These are phyloP conservation scores for Aphelenchoides besseyi DNA, from an alignment of 1,140 invertebrate genomes.

Conservation along the genomic window DNA sequence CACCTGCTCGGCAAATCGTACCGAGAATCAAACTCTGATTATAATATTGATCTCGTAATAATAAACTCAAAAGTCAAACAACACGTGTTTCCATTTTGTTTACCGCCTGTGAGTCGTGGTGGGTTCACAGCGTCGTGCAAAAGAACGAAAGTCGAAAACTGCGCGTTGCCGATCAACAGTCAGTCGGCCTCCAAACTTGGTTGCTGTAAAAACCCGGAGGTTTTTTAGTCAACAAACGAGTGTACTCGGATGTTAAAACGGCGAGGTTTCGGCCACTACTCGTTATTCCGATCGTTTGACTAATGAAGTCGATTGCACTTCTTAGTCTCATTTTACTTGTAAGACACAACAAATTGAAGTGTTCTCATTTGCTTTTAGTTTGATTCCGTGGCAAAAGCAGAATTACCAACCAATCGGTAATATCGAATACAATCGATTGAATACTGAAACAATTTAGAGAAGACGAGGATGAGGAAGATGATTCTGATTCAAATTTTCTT, in stretches of 20 bases:
- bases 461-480: constrained; percentile 1
- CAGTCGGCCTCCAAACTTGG: too few species aligned
- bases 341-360: background rate
- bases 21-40: constrained; percentile 21
- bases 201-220: too few species aligned
- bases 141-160: background rate
- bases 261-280: too few species aligned
- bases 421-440: too few species aligned
- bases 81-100: constrained; percentile 1
- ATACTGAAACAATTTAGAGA: background rate
- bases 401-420: too few species aligned
- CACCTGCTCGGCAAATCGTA: background rate
- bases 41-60: background rate
- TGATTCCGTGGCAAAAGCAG: too few species aligned
- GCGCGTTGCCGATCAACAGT: background rate
- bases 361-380: too few species aligned
- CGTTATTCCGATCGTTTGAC: background rate
- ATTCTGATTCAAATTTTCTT: constrained; percentile 18
- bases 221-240: too few species aligned
- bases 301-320: background rate
- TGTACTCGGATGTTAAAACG: too few species aligned
- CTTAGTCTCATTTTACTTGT: background rate
- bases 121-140: too few species aligned
- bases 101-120: too few species aligned
- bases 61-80: background rate